Evolutionary conservation across 2,797 vertebrate species (phyloP), one percentile per base, ranked within the genome.

Genomic region (Anguilla anguilla): DNA sequence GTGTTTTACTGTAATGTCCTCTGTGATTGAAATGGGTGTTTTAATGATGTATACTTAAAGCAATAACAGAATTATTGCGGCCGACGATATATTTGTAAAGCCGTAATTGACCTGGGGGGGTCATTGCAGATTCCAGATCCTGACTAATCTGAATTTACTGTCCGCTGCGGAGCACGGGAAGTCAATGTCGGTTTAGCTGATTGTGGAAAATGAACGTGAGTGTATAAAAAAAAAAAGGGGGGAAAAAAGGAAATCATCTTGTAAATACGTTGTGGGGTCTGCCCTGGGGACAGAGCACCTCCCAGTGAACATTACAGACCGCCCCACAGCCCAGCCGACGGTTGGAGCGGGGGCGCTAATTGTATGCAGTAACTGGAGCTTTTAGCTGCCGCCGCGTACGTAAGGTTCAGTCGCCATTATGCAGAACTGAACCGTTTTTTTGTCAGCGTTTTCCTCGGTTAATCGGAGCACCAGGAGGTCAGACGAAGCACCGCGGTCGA

Each of bases 1-100:
- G 87, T 85, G 87, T 90, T 87, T 84, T 28, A 51, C 93, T 69
- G 87, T 94, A 95, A 95, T 94, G 94, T 93, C 92, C 92, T 88
- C 92, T 91, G 94, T 89, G 92, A 93, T 93, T 94, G 94, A 94
- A 94, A 94, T 95, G 95, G 94, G 92, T 92, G 94, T 92, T 92
- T 89, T 83, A 84, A 72, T 87, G 86, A 87, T 74, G 84, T 83
- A 87, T 74, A 88, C 87, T 74, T 89, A 91, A 93, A 91, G 89
- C 91, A 90, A 94, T 95, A 95, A 95, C 92, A 93, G 94, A 94
- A 95, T 96, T 96, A 95, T 92, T 51, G 91, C 93, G 93, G 91
- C 91, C 74, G 46, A 77, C 83, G 74, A 88, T 77, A 46, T 77
- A 88, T 88, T 85, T 88, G 82, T 77, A n/a, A 88, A 84, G 35